These are phyloP conservation scores for roundworm (Caenorhabditis elegans) DNA, from an alignment of 1,140 invertebrate species.

Conservation along the genomic window WBcel235 BX284604.4:9714001-9714500, in stretches of 20 bases:
- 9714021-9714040: no score
- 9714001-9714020: no score
- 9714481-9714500: neutral
- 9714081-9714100: no score
- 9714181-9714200: neutral
- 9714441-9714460: neutral
- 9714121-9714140: neutral
- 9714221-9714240: no score
- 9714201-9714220: no score
- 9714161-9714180: neutral
- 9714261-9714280: neutral
- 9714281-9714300: neutral
- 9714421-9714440: neutral
- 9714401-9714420: neutral
- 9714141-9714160: neutral
- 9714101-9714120: neutral
- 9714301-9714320: neutral
- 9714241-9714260: neutral
- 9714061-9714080: no score
- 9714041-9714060: no score
- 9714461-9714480: neutral
- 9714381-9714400: neutral
- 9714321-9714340: neutral
- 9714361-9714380: neutral
- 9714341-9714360: neutral